Evolutionary conservation across 2,797 vertebrate species (phyloP).

Genomic region (Petrocephalus schoutedeni): DNA sequence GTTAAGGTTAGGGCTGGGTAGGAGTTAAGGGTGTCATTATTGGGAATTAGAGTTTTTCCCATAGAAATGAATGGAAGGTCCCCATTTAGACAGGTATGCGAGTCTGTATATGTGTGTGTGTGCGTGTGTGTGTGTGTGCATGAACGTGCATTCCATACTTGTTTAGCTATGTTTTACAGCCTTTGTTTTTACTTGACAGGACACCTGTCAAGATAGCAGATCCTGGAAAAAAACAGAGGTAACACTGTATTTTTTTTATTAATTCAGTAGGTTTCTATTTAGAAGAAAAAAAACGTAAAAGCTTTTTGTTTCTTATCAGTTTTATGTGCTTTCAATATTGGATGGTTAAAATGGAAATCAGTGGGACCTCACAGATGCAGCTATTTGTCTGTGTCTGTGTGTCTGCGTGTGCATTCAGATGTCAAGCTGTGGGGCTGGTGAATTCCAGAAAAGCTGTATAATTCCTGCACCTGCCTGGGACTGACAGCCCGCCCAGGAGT

Average conservation of each 20-base stretch:
- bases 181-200: not conserved
- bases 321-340: not conserved
- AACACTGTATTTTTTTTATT: not conserved
- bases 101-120: not conserved
- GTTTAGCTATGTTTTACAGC: not conserved
- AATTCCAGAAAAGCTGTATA: not conserved
- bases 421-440: not conserved
- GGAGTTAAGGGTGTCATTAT: too few relatives aligned
- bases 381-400: not conserved
- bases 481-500: constrained; percentile 8
- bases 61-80: not conserved
- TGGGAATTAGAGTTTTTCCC: too few relatives aligned
- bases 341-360: too few relatives aligned
- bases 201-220: not conserved
- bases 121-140: not conserved
- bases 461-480: constrained; percentile 18
- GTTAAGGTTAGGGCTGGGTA: too few relatives aligned
- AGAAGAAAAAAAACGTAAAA: not conserved
- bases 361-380: too few relatives aligned
- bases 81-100: not conserved
- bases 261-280: not conserved
- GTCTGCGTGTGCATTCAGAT: not conserved
- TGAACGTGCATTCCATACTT: not conserved
- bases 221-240: not conserved
- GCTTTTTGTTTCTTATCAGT: not conserved